Evolutionary conservation across 2,113 vertebrate genomes (phyloP), one percentile per base, ranked within the genome.

Genomic region (Melanostigma gelatinosum): DNA sequence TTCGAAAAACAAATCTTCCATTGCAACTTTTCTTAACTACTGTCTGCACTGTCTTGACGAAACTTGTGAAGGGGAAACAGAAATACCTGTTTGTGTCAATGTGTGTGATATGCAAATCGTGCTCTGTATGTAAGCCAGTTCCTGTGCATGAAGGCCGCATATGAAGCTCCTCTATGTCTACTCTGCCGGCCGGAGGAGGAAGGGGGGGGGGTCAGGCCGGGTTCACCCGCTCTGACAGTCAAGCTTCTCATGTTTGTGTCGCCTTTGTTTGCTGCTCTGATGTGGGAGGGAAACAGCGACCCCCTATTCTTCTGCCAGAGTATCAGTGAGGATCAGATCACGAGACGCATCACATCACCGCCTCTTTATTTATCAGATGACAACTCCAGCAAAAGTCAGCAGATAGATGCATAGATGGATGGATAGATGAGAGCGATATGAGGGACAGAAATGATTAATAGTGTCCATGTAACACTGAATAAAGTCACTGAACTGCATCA

Each of bases 211-310:
- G 82, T 86, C 89, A 82, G 48, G 18, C 65, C 1, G 77, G 79
- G 79, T 75, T 88, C 79, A 77, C 60, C 32, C 50, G 3, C 78
- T 82, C 65, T 79, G 63, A 83, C 67, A 75, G 75, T 76, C 86
- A n/a, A 46, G 75, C 83, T 55, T 86, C 85, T 88, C 68, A 71
- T 89, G 87, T 88, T 91, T 83, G 74, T 75, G 70, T 60, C 6
- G 62, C 67, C 83, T 88, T 93, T 91, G 85, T 92, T 86, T 79
- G 75, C 34, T 44, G 58, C 32, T 1, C 22, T 16, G 77, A 55
- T 75, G 90, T 93, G 90, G 90, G 92, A 89, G 84, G 77, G 71
- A 91, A 83, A 89, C 87, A 91, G 91, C 81, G 81, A 86, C 85
- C 79, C 84, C 82, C 72, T 89, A 85, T 91, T 82, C 50, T 48